Base-by-base conservation (phyloP, 2,797 vertebrate genomes). In the Sebastes baramenuke region DNA sequence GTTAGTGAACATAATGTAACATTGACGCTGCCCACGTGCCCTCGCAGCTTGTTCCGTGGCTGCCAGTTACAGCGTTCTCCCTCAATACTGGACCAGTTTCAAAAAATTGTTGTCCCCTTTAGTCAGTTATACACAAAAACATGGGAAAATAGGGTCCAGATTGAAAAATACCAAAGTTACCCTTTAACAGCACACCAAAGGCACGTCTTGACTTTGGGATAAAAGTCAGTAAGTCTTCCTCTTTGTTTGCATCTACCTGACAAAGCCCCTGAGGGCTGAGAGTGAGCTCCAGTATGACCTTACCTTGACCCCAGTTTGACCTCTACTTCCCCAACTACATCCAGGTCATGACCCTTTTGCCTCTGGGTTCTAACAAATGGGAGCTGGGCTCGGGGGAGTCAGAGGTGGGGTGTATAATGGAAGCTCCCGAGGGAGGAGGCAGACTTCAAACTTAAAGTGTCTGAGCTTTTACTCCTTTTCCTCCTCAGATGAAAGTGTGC, bases 241-340 rank as follows among this genome's bases (percentile, higher is more conserved):
- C 13, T 59, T 73, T 84, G 69, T 86, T 76, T 88, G 36, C 62
- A 38, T 75, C 67, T 86, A 75, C 78, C 80, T 85, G 70, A 85
- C 78, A 71, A 72, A 72, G 67, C 1, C 55, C 88, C 80, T 3
- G 1, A 60, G 72, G 84, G 59, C 32, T 85, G 30, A 76, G 56
- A 79, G 32, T 10, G 72, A 86, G 52, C 66, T 83, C 61, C 65
- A 12, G 14, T 75, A 56, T 89, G 81, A 88, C 85, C 74, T 87
- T 82, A 87, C 92, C 84, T 88, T 92, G 92, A 91, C 93, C 83
- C 59, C 6, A 54, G 67, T 69, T 79, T 90, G 91, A 87, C 91
- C 90, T 85, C 75, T 59, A 81, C 86, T 94, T 95, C 94, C 94
- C 91, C 62, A 79, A 92, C 87, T 93, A 93, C 92, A 94, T 96